Percentiles rank a stretch among this genome's conserved stretches.
Conservation (phyloP, 37 sponge, comb jelly and placozoan species). For the Aphrocallistes beatrix region DNA sequence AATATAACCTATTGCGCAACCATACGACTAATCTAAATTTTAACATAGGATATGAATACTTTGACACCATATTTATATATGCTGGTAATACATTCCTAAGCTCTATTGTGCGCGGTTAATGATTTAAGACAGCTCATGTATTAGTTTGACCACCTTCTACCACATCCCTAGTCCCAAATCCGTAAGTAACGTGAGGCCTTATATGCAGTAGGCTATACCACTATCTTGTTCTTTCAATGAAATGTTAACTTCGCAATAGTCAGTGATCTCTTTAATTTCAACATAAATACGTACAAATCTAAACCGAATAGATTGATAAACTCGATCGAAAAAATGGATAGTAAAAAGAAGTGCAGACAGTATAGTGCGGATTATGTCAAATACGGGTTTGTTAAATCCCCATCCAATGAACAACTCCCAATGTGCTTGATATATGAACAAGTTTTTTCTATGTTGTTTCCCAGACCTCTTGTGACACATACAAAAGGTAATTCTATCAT, state of each 20-base stretch:
- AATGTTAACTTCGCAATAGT: conserved; percentile 10
- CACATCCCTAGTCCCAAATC: too few relatives aligned
- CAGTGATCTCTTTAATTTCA: conserved; percentile 8
- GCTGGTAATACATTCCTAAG: too few relatives aligned
- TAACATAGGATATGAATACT: too few relatives aligned
- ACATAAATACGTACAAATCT: background rate
- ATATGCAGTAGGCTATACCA: too few relatives aligned
- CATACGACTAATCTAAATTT: too few relatives aligned
- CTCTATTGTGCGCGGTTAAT: too few relatives aligned
- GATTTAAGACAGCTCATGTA: too few relatives aligned
- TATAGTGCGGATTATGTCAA: conserved; percentile 15
- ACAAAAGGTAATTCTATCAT: background rate
- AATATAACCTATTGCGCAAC: too few relatives aligned
- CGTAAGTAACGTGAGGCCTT: too few relatives aligned
- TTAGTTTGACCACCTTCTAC: too few relatives aligned
- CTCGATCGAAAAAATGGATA: conserved; percentile 13
- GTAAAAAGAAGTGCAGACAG: background rate
- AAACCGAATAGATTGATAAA: conserved; percentile 17
- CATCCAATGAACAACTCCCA: conserved; percentile 12
- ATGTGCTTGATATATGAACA: background rate
- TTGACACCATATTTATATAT: too few relatives aligned
- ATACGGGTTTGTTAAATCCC: conserved; percentile 11
- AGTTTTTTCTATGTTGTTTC: conserved; percentile 9
- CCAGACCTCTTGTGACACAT: background rate
- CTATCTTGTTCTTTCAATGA: background rate